phyloP scores from a whole-genome alignment of 2,797 vertebrate genomes.

The Menidia menidia region DNA sequence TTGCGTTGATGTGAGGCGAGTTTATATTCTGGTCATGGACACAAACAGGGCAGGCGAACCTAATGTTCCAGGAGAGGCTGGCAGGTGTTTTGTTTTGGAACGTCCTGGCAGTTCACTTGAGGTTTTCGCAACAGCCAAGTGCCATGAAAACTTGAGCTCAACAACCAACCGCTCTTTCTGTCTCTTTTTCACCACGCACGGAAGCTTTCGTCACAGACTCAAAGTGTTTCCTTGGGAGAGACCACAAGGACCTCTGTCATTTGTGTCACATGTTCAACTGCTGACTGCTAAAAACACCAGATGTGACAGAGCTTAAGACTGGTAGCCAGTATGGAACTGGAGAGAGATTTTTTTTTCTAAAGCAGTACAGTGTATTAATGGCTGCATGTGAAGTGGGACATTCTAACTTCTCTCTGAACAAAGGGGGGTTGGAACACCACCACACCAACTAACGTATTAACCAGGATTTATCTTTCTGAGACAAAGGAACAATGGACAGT shows the following conservation, averaged over 20 bases:
- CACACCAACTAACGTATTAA: constrained; percentile 13
- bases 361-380: neutral
- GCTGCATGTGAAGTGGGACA: neutral
- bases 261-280: constrained; percentile 77
- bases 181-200: constrained; percentile 14
- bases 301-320: constrained; percentile 14
- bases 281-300: constrained; percentile 72
- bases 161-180: neutral
- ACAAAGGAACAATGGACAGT: constrained; percentile 57
- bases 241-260: constrained; percentile 72
- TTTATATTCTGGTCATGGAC: constrained; percentile 62
- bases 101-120: constrained; percentile 48
- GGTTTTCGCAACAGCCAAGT: constrained; percentile 47
- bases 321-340: neutral
- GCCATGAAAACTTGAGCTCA: constrained; percentile 36
- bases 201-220: constrained; percentile 53
- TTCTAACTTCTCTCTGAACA: neutral
- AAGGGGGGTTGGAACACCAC: neutral
- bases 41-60: constrained; percentile 49
- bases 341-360: constrained; percentile 16
- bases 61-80: constrained; percentile 55
- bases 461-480: constrained; percentile 27
- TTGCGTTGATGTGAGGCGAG: constrained; percentile 33
- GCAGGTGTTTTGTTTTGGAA: constrained; percentile 58
- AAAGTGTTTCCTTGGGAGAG: constrained; percentile 75